A percentile compares a stretch with the other conserved stretches of the same genome.
Evolutionary conservation across 2,797 vertebrate genomes (phyloP).

Genomic region (Linurgus olivaceus): DNA sequence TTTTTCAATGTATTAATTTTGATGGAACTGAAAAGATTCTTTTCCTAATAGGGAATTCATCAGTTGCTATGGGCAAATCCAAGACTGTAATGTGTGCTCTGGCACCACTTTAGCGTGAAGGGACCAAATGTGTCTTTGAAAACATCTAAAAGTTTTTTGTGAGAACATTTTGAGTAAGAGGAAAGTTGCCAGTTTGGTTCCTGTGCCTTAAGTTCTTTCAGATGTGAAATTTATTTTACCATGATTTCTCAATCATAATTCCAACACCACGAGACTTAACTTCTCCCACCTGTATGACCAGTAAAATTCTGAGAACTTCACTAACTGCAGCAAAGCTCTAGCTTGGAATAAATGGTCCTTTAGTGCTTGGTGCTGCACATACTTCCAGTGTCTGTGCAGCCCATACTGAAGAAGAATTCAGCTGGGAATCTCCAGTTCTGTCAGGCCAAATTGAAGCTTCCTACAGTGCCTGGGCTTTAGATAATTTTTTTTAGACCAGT

Average conservation of each 20-base stretch:
- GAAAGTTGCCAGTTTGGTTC: conserved; percentile 12
- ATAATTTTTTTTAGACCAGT: neutral
- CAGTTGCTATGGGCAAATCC: conserved; percentile 28
- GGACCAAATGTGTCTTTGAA: conserved; percentile 32
- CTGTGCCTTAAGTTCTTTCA: conserved; percentile 27
- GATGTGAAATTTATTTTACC: neutral
- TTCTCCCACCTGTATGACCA: neutral
- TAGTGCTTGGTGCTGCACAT: neutral
- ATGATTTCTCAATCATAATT: neutral
- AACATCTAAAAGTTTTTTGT: neutral
- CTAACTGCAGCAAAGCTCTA: neutral
- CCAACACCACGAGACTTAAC: neutral
- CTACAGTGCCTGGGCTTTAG: neutral
- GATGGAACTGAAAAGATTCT: neutral
- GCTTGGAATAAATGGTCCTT: neutral
- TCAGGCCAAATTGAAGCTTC: neutral
- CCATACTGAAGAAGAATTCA: neutral
- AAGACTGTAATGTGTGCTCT: conserved; percentile 21
- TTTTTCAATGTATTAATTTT: conserved; percentile 30
- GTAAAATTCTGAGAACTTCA: neutral
- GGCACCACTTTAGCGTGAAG: neutral
- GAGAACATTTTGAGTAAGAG: neutral
- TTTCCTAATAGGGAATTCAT: conserved; percentile 20
- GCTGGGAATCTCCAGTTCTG: neutral
- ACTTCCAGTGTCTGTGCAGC: neutral